Evolutionary conservation across 2,113 vertebrate species (phyloP), one percentile per base, ranked within the genome.

Genomic region (Haplotaxodon microlepis): DNA sequence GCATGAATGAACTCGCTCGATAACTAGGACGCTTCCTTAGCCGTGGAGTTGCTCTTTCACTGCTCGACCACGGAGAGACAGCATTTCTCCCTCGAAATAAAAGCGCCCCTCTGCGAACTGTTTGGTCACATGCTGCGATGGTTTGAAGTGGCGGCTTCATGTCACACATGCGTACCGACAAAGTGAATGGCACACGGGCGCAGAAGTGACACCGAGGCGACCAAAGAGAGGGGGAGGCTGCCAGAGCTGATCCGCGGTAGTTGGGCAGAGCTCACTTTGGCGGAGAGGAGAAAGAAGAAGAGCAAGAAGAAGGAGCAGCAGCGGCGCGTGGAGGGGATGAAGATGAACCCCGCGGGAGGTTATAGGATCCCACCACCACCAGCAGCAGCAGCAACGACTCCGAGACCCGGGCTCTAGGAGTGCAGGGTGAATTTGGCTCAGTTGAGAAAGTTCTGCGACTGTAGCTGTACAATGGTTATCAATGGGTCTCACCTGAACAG

Each of bases 401-500:
- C 40, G 57, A 83, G 9, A 79, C 3, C 73, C 82, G 38, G 57
- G 57, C 78, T 63, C 12, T 88, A 81, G 82, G 85, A 51, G 50
- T 34, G 86, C 47, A 3, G 78, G 82, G 71, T 66, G 78, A 90
- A 90, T 96, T 93, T 36, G 84, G 88, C 71, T 87, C 85, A 66
- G 93, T 31, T 90, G 83, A 61, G 84, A 84, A 94, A 96, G 93
- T 96, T 96, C 61, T 10, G 91, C 71, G 90, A 85, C 85, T 63
- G 89, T 53, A 69, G 81, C 63, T 92, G 61, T 94, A 96, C 95
- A 95, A 97, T 97, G 97, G 59, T 92, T 63, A 95, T 90, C 91
- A 98, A 98, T 94, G 95, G 93, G 94, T 97, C 97, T 89, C 91
- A 94, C 63, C 92, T 96, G 94, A 98, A 98, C 95, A 94, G 94